phyloP scores from a whole-genome alignment of 2,797 vertebrate genomes.

The Acipenser transmontanus region DNA sequence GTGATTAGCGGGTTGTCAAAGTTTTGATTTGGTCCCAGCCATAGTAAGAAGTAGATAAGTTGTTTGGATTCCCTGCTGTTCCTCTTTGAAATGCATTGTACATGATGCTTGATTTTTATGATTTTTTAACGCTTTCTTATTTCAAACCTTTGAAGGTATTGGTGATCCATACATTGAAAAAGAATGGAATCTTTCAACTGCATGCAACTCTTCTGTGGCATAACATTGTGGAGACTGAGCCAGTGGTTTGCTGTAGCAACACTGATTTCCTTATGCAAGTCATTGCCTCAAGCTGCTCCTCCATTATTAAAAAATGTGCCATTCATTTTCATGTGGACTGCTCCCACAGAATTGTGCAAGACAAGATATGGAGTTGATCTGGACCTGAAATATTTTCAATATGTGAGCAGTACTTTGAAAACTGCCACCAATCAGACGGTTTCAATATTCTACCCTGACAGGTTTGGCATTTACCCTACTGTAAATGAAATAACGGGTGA shows the following conservation, averaged over 20 bases:
- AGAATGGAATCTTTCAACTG: neutral
- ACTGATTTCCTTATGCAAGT: neutral
- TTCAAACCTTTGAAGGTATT: slow-evolving; percentile 3
- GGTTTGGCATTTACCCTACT: slow-evolving; percentile 72
- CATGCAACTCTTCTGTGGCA: neutral
- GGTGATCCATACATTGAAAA: slow-evolving; percentile 23
- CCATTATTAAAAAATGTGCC: slow-evolving; percentile 41
- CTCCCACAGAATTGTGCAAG: slow-evolving; percentile 63
- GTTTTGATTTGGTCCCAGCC: no score
- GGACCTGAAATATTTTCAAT: slow-evolving; percentile 60
- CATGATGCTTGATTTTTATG: neutral
- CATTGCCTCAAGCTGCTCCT: slow-evolving; percentile 30
- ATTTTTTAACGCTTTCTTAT: neutral
- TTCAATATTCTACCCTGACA: slow-evolving; percentile 70
- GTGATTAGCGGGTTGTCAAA: no score
- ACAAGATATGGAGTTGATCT: slow-evolving; percentile 43
- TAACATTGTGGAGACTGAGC: neutral
- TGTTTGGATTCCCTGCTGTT: no score
- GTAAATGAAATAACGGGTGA: slow-evolving; percentile 51
- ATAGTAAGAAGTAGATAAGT: no score
- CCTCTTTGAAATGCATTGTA: neutral
- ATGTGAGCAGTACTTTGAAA: slow-evolving; percentile 59
- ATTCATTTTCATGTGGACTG: slow-evolving; percentile 72
- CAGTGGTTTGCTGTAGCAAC: slow-evolving; percentile 2
- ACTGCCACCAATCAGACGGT: slow-evolving; percentile 53